A percentile compares a stretch with the other conserved stretches of the same genome.
Conservation (phyloP, 2,797 vertebrate genomes). For the Anguilla megastoma region DNA sequence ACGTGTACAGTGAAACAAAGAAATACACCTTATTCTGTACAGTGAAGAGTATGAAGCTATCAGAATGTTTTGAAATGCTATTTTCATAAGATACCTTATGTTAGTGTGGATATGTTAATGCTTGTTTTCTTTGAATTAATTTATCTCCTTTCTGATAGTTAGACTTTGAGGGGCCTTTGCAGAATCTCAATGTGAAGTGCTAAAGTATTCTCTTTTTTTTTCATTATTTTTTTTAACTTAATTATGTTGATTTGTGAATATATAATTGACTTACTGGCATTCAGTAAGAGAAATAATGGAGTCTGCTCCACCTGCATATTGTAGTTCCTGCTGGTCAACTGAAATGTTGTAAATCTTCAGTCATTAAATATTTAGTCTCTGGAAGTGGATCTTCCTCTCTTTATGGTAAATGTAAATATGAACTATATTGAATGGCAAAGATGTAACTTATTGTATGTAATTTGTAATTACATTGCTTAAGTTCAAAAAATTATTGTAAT, state of each 20-base stretch:
- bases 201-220: neutral
- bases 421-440: conserved; percentile 24
- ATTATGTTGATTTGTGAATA: neutral
- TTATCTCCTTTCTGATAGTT: neutral
- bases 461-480: conserved; percentile 41
- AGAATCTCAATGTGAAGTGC: neutral
- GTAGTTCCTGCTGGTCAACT: neutral
- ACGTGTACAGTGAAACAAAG: neutral
- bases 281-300: neutral
- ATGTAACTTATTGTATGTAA: conserved; percentile 39
- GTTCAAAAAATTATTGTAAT: conserved; percentile 41
- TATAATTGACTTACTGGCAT: neutral
- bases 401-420: conserved; percentile 26
- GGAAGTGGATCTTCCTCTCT: neutral
- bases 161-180: neutral
- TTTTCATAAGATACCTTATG: neutral
- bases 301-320: neutral
- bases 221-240: neutral
- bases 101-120: neutral
- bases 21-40: neutral
- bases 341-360: neutral
- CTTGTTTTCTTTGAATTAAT: neutral
- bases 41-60: neutral
- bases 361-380: neutral
- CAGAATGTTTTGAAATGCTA: neutral